These are phyloP conservation scores for Acanthisitta chloris DNA, from an alignment of 2,113 vertebrate species.

Conservation along the genomic window DNA sequence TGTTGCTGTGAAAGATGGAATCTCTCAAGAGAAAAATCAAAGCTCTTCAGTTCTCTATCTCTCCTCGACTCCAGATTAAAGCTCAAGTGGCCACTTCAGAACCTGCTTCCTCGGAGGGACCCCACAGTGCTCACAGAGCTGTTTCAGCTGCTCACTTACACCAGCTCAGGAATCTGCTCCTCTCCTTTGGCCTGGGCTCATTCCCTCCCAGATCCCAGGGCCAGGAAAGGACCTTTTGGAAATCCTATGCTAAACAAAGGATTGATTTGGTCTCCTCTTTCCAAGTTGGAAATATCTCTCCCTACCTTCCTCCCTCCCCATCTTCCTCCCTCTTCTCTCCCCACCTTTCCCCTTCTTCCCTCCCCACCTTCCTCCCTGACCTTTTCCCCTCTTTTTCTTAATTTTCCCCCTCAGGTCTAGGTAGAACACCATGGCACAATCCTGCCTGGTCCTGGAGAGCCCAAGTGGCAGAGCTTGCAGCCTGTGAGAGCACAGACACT, in stretches of 20 bases:
- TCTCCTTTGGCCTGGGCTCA: neutral
- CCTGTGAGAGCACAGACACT: constrained; percentile 65
- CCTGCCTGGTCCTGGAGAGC: constrained; percentile 28
- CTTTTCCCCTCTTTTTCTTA: neutral
- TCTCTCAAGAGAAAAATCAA: neutral
- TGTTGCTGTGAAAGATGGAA: neutral
- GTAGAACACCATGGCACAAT: constrained; percentile 3
- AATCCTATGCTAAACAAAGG: constrained; percentile 32
- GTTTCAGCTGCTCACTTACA: neutral
- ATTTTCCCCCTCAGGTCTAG: neutral
- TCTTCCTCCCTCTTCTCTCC: neutral
- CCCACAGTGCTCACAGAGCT: neutral
- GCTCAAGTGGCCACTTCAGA: constrained; percentile 19
- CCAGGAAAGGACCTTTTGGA: neutral
- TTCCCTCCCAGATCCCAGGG: neutral
- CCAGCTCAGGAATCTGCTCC: neutral
- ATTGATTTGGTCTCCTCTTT: neutral
- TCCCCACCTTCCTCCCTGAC: neutral
- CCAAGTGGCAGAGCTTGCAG: constrained; percentile 64
- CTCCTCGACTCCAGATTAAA: neutral
- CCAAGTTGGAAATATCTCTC: neutral
- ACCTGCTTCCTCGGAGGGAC: neutral
- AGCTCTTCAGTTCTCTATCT: neutral
- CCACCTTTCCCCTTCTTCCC: neutral
- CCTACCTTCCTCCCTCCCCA: neutral